phyloP scores from a whole-genome alignment of 1,140 invertebrate species.

The Diprion similis region DNA sequence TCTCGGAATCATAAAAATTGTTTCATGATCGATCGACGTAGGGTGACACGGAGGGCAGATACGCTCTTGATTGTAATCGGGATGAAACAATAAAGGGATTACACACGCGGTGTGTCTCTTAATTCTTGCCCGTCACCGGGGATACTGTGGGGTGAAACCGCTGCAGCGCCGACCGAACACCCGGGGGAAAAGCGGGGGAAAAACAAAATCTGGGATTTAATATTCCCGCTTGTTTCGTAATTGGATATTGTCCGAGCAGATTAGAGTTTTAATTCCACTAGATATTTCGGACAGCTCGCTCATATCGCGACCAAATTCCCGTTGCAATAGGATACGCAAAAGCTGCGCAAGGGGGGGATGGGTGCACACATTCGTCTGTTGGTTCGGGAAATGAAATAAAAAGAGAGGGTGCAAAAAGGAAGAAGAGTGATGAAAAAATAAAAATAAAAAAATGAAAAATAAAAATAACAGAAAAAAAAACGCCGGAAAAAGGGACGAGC shows the following conservation, averaged over 20 bases:
- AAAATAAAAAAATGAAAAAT: no score
- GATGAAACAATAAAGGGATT: not conserved
- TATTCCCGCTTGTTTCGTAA: constrained; percentile 50
- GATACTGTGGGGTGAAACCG: not conserved
- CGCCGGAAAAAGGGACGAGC: not conserved
- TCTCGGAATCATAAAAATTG: not conserved
- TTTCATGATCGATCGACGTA: no score
- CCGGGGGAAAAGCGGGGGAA: not conserved
- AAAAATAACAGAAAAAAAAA: no score
- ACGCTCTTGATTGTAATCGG: no score
- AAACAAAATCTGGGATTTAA: constrained; percentile 53
- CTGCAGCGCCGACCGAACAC: not conserved
- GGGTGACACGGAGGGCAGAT: no score
- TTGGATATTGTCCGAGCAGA: constrained; percentile 59
- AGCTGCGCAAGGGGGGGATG: no score
- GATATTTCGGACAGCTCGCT: constrained; percentile 33
- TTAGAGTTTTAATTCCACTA: constrained; percentile 59
- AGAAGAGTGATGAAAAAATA: constrained; percentile 18
- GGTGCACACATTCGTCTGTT: no score
- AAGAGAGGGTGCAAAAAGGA: constrained; percentile 7
- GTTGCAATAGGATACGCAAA: not conserved
- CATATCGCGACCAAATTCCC: not conserved
- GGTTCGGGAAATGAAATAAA: no score
- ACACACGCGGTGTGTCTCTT: not conserved
- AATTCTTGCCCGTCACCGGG: not conserved